Percentiles rank a stretch among this genome's conserved stretches.
Evolutionary conservation across 1,140 invertebrate genomes (phyloP).

Genomic region (Trichonephila inaurata): DNA sequence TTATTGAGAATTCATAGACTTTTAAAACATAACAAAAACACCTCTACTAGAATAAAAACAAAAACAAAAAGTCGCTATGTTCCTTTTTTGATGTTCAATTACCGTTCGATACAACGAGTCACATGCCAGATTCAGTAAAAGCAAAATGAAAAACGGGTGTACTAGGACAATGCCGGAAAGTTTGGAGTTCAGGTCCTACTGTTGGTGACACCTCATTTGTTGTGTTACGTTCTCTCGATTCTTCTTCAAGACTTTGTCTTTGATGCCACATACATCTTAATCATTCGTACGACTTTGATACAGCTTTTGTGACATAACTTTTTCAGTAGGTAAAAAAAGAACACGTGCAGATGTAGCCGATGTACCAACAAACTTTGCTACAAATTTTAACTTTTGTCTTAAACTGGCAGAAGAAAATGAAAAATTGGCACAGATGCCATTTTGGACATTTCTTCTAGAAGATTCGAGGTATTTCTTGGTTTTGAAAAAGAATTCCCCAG

Average conservation of each 20-base stretch:
- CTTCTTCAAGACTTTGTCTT: background rate
- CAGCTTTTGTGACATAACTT: background rate
- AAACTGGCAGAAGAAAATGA: background rate
- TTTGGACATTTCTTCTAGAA: too few species aligned
- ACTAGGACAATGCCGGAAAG: background rate
- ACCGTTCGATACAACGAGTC: background rate
- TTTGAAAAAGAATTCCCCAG: too few species aligned
- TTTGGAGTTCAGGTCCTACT: background rate
- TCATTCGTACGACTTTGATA: background rate
- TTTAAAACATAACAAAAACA: background rate
- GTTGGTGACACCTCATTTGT: constrained; percentile 33
- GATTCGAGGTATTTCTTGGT: too few species aligned
- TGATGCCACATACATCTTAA: background rate
- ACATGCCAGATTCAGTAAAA: constrained; percentile 3
- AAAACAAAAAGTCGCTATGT: background rate
- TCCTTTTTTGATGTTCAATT: background rate
- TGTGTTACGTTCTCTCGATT: background rate
- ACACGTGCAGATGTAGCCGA: background rate
- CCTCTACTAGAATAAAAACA: background rate
- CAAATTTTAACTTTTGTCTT: background rate
- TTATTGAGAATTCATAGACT: background rate
- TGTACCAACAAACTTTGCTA: background rate
- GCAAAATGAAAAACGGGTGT: constrained; percentile 14
- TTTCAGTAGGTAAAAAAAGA: background rate
- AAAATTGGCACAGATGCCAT: too few species aligned